Evolutionary conservation across 2,113 vertebrate species (phyloP), one percentile per base, ranked within the genome.

Genomic region (Prunella fulvescens): DNA sequence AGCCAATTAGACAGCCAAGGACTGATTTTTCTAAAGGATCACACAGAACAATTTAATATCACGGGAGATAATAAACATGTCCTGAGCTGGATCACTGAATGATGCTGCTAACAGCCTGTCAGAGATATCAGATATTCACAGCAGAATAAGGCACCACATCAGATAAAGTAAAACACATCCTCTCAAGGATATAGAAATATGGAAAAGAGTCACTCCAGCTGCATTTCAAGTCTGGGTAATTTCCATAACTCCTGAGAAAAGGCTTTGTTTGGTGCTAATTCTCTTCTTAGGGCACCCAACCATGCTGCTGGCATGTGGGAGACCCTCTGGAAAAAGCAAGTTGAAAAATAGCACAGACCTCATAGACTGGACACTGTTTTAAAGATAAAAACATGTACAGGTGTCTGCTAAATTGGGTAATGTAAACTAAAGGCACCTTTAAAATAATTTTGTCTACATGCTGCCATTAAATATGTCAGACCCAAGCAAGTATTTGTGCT

Each of bases 151-250:
- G 86, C 91, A 95, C 56, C 81, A 26, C 51, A 92, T 91, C 94
- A 93, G 89, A 95, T 96, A 95, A 95, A 95, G 65, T 60, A 85
- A 96, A 95, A 94, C 45, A 86, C 84, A 88, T 90, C 93, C 86
- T 93, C 89, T 87, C 78, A 60, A 79, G 66, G 78, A 90, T 74
- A 87, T 6, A 84, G 79, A 78, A 95, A 94, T 81, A 81, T 12
- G n/a, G 83, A 88, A 83, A 73, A 54, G 67, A 89, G 90, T 93
- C 57, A 58, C 60, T 67, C 65, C 0, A 1, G n/a, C 87, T 86
- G 84, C 73, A 60, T 91, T 88, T 84, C 44, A 79, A 78, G 31
- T 16, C 65, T 14, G 42, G n/a, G 33, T 47, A 60, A 95, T 95
- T 87, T 91, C 77, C 67, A 19, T 80, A 71, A 51, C 22, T 82